phyloP scores from a whole-genome alignment of 2,888 invertebrate species.

The Chouioia cunea region DNA sequence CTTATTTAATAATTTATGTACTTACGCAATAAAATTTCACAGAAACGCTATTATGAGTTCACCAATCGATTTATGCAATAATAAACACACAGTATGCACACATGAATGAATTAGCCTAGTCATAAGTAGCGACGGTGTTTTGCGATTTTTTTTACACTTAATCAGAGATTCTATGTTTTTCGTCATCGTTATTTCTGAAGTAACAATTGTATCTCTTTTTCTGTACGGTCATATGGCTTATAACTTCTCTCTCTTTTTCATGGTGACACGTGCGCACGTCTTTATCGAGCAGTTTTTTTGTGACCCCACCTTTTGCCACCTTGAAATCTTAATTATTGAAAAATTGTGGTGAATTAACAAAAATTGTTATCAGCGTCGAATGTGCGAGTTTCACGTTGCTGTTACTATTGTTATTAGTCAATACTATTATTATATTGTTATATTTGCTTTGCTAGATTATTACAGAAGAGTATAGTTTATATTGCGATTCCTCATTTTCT shows the following conservation, averaged over 20 bases:
- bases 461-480: constrained; percentile 21
- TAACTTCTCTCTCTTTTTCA: constrained; percentile 45
- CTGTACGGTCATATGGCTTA: constrained; percentile 33
- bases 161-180: constrained; percentile 35
- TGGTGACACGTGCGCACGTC: constrained; percentile 41
- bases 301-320: constrained; percentile 37
- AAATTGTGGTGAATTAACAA: constrained; percentile 37
- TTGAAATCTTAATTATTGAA: constrained; percentile 36
- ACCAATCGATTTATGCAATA: neutral
- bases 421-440: constrained; percentile 45
- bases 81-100: constrained; percentile 42
- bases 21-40: constrained; percentile 55
- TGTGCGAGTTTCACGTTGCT: constrained; percentile 51
- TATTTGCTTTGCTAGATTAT: constrained; percentile 42
- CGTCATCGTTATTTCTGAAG: constrained; percentile 42
- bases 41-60: constrained; percentile 17
- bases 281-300: constrained; percentile 41
- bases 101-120: constrained; percentile 45
- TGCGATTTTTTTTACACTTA: constrained; percentile 22
- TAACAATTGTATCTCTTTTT: constrained; percentile 40
- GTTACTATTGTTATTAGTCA: constrained; percentile 52
- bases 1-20: constrained; percentile 62
- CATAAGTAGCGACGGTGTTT: constrained; percentile 34
- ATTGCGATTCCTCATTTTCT: constrained; percentile 39
- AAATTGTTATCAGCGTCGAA: constrained; percentile 49